phyloP scores from a whole-genome alignment of 2,797 vertebrate species.

The Tenualosa ilisha region DNA sequence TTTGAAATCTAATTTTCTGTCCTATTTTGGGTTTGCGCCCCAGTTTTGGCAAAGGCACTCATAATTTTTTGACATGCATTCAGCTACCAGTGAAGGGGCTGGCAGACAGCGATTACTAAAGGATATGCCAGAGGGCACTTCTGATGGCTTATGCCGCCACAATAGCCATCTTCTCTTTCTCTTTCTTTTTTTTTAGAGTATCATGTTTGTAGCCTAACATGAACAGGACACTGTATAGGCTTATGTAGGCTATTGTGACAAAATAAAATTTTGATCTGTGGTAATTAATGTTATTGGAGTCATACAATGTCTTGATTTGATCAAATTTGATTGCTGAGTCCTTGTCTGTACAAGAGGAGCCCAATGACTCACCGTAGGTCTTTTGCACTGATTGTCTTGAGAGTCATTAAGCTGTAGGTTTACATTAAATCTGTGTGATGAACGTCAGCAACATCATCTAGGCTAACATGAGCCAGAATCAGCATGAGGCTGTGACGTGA shows the following conservation, averaged over 20 bases:
- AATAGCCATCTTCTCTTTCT: not conserved
- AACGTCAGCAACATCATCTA: not conserved
- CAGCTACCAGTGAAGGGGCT: not conserved
- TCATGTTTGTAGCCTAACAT: not conserved
- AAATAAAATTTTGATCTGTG: no score
- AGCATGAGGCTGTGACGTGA: not conserved
- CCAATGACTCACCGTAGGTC: not conserved
- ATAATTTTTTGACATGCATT: not conserved
- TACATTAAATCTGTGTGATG: constrained; percentile 17
- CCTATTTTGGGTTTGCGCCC: not conserved
- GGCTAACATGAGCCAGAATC: not conserved
- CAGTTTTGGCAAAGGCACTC: not conserved
- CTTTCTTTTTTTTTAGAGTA: not conserved
- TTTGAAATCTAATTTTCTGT: not conserved
- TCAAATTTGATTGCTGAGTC: not conserved
- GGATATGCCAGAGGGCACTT: not conserved
- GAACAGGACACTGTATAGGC: no score
- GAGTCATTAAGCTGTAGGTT: constrained; percentile 7
- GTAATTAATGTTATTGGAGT: not conserved
- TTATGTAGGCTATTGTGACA: no score
- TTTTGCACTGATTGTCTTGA: not conserved
- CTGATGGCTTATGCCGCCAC: not conserved
- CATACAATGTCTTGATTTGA: no score
- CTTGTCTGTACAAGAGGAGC: not conserved
- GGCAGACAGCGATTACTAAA: not conserved